Evolutionary conservation across 2,888 invertebrate species (phyloP).

Genomic region (Belgica antarctica): DNA sequence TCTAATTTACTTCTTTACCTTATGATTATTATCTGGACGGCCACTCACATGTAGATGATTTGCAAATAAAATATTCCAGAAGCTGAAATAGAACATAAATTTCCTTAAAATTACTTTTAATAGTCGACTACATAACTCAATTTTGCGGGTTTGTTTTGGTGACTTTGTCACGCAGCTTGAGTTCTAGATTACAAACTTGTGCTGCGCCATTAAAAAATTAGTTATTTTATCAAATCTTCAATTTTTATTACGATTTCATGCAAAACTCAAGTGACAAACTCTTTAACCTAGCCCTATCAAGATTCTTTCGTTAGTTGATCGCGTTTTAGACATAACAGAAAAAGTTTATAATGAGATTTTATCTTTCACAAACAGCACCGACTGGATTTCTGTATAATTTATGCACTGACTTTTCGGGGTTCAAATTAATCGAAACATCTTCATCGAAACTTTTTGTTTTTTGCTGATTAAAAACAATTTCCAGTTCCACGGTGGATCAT

Average conservation of each 20-base stretch:
- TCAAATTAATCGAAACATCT: not conserved
- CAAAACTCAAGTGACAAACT: too few relatives aligned
- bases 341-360: not conserved
- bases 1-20: not conserved
- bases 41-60: conserved; percentile 1
- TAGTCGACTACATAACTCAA: not conserved
- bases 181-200: too few relatives aligned
- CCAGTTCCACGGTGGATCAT: not conserved
- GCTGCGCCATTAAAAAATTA: too few relatives aligned
- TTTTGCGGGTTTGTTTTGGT: not conserved
- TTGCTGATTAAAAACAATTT: conserved; percentile 15
- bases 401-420: not conserved
- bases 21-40: not conserved
- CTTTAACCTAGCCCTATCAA: too few relatives aligned
- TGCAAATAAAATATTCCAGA: conserved; percentile 13
- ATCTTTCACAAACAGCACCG: not conserved
- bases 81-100: conserved; percentile 16
- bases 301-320: not conserved
- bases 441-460: not conserved
- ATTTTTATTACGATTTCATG: not conserved
- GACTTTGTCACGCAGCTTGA: too few relatives aligned
- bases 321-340: too few relatives aligned
- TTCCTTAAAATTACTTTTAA: conserved; percentile 15
- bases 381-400: not conserved
- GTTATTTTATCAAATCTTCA: too few relatives aligned